Evolutionary conservation across 2,113 vertebrate species (phyloP).

Genomic region (Verasper variegatus): DNA sequence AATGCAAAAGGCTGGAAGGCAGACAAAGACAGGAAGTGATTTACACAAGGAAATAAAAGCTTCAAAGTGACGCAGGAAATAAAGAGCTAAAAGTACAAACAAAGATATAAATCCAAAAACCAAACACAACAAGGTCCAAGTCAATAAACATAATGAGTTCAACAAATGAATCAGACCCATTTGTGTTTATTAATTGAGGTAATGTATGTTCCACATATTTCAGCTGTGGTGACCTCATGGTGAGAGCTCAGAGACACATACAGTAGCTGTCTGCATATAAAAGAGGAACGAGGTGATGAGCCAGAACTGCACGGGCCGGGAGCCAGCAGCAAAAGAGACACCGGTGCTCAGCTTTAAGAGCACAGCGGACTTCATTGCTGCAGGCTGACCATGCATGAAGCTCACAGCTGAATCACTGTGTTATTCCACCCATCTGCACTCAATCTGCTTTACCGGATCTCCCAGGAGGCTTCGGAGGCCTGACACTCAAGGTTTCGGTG

Average conservation of each 20-base stretch:
- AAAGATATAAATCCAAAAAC: too few relatives aligned
- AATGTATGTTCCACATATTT: too few relatives aligned
- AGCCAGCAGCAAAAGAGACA: conserved; percentile 24
- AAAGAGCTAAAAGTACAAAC: too few relatives aligned
- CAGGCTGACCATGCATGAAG: conserved; percentile 42
- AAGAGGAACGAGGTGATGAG: conserved; percentile 7
- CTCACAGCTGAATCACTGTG: conserved; percentile 53
- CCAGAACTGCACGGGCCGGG: not conserved
- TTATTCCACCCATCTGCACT: conserved; percentile 54
- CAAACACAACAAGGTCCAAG: too few relatives aligned
- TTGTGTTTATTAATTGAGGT: too few relatives aligned
- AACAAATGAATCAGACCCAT: too few relatives aligned
- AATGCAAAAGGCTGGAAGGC: too few relatives aligned
- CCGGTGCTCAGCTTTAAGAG: conserved; percentile 14
- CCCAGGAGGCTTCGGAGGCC: conserved; percentile 12
- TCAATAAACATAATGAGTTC: too few relatives aligned
- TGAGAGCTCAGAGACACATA: not conserved
- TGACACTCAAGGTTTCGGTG: conserved; percentile 35
- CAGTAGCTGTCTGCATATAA: conserved; percentile 16
- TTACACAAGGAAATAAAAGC: too few relatives aligned
- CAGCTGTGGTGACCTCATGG: not conserved
- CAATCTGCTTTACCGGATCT: conserved; percentile 38
- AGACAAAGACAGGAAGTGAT: too few relatives aligned
- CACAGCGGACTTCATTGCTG: conserved; percentile 8
- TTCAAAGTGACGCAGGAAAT: too few relatives aligned